Conservation (phyloP, 2,888 invertebrate species). For the Drosophila kambysellisi region DNA sequence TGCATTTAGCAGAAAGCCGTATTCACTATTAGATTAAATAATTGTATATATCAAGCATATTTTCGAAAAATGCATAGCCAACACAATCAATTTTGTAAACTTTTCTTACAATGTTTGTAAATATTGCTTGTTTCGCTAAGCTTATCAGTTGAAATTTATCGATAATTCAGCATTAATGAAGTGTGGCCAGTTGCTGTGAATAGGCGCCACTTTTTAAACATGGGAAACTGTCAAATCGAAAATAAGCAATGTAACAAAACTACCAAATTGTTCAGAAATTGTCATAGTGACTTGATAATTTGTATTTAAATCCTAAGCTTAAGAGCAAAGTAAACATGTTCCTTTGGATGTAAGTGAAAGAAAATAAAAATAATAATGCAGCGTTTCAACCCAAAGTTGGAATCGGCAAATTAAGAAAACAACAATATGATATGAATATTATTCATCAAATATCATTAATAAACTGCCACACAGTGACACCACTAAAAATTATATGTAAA, state of each 20-base stretch:
- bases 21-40: background rate
- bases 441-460: background rate
- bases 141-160: conserved; percentile 4
- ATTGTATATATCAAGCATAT: background rate
- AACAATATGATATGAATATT: background rate
- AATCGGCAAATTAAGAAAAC: too few relatives aligned
- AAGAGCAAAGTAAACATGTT: background rate
- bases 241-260: background rate
- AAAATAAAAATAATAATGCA: background rate
- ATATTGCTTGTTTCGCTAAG: background rate
- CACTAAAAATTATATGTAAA: background rate
- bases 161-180: background rate
- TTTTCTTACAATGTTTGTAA: background rate
- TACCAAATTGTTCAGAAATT: background rate
- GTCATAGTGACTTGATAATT: background rate
- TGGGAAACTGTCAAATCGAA: background rate
- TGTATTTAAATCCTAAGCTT: background rate
- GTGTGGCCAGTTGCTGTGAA: conserved; percentile 1
- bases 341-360: background rate
- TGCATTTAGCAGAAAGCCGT: conserved; percentile 5
- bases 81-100: background rate
- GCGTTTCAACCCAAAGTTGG: background rate
- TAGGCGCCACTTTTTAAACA: conserved; percentile 7
- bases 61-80: background rate
- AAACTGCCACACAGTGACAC: background rate